A percentile compares a stretch with the other conserved stretches of the same genome.
These are phyloP conservation scores for Drosophila grimshawi DNA, from an alignment of 1,140 invertebrate genomes.

Conservation along the genomic window DNA sequence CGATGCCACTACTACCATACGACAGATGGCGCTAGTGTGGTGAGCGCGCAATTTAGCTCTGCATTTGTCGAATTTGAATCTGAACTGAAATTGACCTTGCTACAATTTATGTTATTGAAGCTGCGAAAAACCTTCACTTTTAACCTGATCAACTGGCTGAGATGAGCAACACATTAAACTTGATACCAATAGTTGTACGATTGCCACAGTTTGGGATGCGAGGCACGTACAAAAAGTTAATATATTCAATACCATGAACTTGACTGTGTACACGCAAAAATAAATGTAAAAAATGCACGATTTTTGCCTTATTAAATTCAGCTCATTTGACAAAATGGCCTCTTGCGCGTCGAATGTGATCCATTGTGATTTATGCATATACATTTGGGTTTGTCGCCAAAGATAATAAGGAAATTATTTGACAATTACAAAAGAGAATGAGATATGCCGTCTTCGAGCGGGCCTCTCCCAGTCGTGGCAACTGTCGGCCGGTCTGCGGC, in stretches of 20 bases:
- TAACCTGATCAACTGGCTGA: slow-evolving; percentile 7
- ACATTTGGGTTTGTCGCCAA: slow-evolving; percentile 24
- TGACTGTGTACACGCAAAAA: slow-evolving; percentile 37
- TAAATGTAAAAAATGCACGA: slow-evolving; percentile 33
- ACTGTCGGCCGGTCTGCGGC: slow-evolving; percentile 8
- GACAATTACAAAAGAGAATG: slow-evolving; percentile 24
- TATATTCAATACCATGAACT: slow-evolving; percentile 64
- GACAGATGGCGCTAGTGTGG: slow-evolving; percentile 15
- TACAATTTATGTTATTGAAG: slow-evolving; percentile 21
- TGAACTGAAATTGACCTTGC: slow-evolving; percentile 23
- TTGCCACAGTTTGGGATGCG: slow-evolving; percentile 38
- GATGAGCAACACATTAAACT: neutral
- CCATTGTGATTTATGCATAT: slow-evolving; percentile 16
- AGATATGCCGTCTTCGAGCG: slow-evolving; percentile 29
- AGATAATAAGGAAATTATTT: slow-evolving; percentile 42
- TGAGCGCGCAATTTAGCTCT: neutral
- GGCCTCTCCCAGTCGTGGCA: slow-evolving; percentile 25
- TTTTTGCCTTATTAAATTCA: slow-evolving; percentile 61
- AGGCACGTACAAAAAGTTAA: slow-evolving; percentile 42
- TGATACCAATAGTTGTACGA: slow-evolving; percentile 1
- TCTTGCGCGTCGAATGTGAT: neutral
- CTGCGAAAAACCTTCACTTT: slow-evolving; percentile 19
- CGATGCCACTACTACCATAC: no score
- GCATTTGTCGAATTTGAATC: neutral
- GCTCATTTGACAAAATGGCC: slow-evolving; percentile 25